Base-by-base conservation (phyloP, 1,140 invertebrate genomes). In the Aphaenogaster rudis region DNA sequence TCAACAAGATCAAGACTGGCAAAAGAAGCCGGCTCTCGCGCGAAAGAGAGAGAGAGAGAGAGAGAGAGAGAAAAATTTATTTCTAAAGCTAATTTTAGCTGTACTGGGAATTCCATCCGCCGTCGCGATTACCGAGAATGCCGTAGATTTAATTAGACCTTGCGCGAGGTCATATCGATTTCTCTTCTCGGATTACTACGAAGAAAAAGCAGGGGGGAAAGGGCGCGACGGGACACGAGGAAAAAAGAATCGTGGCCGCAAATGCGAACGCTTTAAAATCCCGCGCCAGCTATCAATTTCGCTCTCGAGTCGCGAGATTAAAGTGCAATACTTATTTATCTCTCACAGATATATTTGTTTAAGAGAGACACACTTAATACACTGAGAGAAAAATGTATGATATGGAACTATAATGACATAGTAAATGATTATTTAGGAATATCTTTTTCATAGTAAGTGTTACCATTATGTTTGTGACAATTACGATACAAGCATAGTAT, bases 111-210 rank as follows among this genome's bases (percentile, higher is more conserved):
- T 91, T 77, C 79, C 88, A 91, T 88, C 72, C 33, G 39, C 50
- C 50, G 17, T 36, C 36, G 39, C 33, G 79, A 64, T 89, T 88
- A 85, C 86, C 33, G 78, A 86, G 88, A 92, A 91, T 77, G 28
- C 61, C 81, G 63, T 81, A 69, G 86, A 80, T 91, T 92, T 92
- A 91, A 91, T 90, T 90, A 89, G 79, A 88, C 76, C 52, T 87
- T 78, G 84, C 54, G 48, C 79, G 84, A 88, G 84, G 67, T 88
- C 76, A 87, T 91, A 88, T 90, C 90, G 84, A 88, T 91, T 88
- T 90, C 79, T 87, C 64, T 86, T 79, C 81, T 67, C 50, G 36
- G 59, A 88, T 90, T 88, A 76, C 69, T 54, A n/a, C 48, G 45
- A 48, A 52, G 74, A 69, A 86, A 86, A 67, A 52, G 33, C 5